These are phyloP conservation scores for Rhyacophila brunnea DNA, from an alignment of 1,140 invertebrate genomes.

Conservation along the genomic window DNA sequence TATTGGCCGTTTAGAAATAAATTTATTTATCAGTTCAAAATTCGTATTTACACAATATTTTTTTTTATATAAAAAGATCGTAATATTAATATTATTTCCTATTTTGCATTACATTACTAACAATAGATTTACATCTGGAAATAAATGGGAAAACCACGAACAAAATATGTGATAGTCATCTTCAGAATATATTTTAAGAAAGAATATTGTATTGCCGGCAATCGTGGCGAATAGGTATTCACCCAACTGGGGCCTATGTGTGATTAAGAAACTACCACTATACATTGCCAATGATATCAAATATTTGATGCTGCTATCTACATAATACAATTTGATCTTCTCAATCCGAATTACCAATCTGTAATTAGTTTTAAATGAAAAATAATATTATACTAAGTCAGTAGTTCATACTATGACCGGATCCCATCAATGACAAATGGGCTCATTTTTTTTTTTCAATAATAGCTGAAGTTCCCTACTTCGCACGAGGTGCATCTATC, in stretches of 20 bases:
- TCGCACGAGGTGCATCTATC: no score
- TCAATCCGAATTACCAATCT: no score
- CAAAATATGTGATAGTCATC: background rate
- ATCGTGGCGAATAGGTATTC: background rate
- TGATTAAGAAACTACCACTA: background rate
- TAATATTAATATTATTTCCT: constrained; percentile 34
- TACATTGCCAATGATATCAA: no score
- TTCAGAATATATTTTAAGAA: constrained; percentile 1
- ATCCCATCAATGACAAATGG: no score
- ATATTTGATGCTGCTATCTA: no score
- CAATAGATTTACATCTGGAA: constrained; percentile 32
- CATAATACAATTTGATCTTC: no score
- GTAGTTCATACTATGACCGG: no score
- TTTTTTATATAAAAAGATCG: constrained; percentile 34
- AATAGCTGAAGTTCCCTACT: no score
- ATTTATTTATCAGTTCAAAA: constrained; percentile 38
- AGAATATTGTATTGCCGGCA: background rate
- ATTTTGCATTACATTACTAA: constrained; percentile 33
- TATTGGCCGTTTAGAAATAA: constrained; percentile 33
- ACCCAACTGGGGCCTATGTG: background rate
- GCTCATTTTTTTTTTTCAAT: no score
- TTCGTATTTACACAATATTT: constrained; percentile 36
- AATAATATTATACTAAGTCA: no score
- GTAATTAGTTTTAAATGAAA: no score
- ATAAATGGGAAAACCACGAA: constrained; percentile 17